These are phyloP conservation scores for Anabas testudineus DNA, from an alignment of 2,797 vertebrate genomes.

Conservation along the genomic window DNA sequence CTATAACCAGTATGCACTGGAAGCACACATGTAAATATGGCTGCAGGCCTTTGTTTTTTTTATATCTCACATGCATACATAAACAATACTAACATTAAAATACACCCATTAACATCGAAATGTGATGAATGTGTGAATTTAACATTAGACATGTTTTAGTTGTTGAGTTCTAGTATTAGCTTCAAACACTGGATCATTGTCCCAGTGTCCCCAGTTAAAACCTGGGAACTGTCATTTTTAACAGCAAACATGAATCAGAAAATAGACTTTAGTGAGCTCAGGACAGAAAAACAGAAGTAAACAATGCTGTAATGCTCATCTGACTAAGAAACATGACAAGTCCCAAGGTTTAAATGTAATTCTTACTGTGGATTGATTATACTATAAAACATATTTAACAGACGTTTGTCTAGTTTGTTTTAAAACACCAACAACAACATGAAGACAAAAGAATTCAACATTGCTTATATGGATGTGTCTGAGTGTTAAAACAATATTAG, in stretches of 20 bases:
- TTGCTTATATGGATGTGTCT: neutral
- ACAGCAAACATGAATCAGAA: constrained; percentile 8
- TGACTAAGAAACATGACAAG: neutral
- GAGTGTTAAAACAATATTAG: constrained; percentile 13
- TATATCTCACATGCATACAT: too few relatives aligned
- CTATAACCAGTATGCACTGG: neutral
- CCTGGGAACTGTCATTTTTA: neutral
- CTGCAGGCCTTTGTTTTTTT: too few relatives aligned
- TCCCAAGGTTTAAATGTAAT: too few relatives aligned
- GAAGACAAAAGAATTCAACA: constrained; percentile 2
- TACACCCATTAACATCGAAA: neutral
- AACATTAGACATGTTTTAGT: neutral
- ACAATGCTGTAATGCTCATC: neutral
- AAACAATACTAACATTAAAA: too few relatives aligned
- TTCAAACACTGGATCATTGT: neutral
- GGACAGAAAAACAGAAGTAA: constrained; percentile 23
- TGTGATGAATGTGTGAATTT: too few relatives aligned
- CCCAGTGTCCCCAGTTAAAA: neutral
- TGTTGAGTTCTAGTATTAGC: neutral
- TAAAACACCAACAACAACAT: constrained; percentile 7
- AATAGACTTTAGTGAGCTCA: neutral
- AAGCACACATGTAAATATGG: neutral
- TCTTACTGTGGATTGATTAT: too few relatives aligned
- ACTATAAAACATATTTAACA: too few relatives aligned
- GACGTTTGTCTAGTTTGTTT: too few relatives aligned